Percentiles rank a stretch among this genome's conserved stretches.
Evolutionary conservation across 1,140 invertebrate species (phyloP).

Genomic region (Apis dorsata): DNA sequence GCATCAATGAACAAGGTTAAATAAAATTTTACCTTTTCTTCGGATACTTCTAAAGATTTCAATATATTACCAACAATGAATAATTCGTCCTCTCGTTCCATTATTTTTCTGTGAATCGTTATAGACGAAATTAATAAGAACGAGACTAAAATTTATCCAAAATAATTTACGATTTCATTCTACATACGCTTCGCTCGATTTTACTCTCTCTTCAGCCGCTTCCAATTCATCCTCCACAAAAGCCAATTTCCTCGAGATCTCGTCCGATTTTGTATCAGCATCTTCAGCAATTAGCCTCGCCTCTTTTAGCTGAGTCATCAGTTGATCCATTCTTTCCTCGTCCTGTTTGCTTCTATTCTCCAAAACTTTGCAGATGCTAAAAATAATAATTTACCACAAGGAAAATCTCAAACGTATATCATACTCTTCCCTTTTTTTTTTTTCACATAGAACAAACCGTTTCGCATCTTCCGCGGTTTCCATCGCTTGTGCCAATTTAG

Average conservation of each 20-base stretch:
- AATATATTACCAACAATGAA: conserved; percentile 99
- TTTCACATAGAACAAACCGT: conserved; percentile 80
- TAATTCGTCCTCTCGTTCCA: conserved; percentile 98
- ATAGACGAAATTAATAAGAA: not conserved
- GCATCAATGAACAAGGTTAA: not conserved
- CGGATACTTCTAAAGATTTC: conserved; percentile 99
- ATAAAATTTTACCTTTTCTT: conserved; percentile 93
- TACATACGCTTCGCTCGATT: conserved; percentile 90
- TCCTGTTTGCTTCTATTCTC: conserved; percentile 88
- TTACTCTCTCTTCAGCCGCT: conserved; percentile 91
- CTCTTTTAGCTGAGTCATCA: conserved; percentile 88
- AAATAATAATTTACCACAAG: conserved; percentile 40
- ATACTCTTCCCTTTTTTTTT: not conserved
- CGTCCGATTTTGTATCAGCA: conserved; percentile 90
- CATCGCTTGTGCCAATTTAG: conserved; percentile 88
- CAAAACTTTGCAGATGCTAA: conserved; percentile 88
- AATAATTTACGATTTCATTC: not conserved
- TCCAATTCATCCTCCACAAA: conserved; percentile 94
- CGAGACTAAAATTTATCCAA: not conserved
- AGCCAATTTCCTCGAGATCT: conserved; percentile 92
- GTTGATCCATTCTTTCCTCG: conserved; percentile 87
- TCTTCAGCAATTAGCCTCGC: conserved; percentile 88
- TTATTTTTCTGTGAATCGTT: conserved; percentile 91
- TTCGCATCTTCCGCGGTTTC: conserved; percentile 91
- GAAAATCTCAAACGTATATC: not conserved